Conservation (phyloP, 2,888 invertebrate genomes). For the Pegoplata infirma region DNA sequence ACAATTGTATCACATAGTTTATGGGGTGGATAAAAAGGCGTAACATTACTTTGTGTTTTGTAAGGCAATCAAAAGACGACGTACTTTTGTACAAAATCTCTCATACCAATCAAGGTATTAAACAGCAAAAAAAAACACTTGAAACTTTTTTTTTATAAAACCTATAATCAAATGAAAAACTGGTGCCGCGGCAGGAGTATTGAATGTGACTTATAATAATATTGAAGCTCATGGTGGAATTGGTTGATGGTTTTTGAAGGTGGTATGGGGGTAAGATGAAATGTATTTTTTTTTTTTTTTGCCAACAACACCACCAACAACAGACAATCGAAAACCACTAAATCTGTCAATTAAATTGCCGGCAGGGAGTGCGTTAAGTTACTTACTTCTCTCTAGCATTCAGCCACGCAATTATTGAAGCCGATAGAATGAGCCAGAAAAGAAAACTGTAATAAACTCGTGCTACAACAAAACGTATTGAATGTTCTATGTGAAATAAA, state of each 20-base stretch:
- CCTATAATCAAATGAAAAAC: conserved; percentile 52
- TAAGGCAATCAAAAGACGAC: conserved; percentile 38
- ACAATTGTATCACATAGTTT: conserved; percentile 60
- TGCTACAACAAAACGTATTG: conserved; percentile 44
- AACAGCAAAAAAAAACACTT: conserved; percentile 36
- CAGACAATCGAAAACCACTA: conserved; percentile 76
- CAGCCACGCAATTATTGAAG: conserved; percentile 57
- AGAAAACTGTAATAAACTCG: conserved; percentile 58
- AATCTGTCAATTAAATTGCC: conserved; percentile 77
- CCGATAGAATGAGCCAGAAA: too few species aligned
- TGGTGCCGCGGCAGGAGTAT: conserved; percentile 13
- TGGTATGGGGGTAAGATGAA: conserved; percentile 38
- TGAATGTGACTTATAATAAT: too few species aligned
- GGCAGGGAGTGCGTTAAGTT: conserved; percentile 69
- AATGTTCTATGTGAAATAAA: not conserved
- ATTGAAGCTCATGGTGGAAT: conserved; percentile 5
- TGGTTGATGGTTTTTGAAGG: not conserved
- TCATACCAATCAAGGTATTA: conserved; percentile 42
- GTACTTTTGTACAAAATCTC: conserved; percentile 1
- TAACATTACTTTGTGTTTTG: conserved; percentile 56
- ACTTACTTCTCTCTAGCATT: conserved; percentile 29
- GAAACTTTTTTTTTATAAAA: conserved; percentile 34
- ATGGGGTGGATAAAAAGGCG: conserved; percentile 63
- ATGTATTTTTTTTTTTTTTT: conserved; percentile 18
- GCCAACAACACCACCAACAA: conserved; percentile 11